Conservation (phyloP, 2,113 vertebrate species). For the Lanius collurio region DNA sequence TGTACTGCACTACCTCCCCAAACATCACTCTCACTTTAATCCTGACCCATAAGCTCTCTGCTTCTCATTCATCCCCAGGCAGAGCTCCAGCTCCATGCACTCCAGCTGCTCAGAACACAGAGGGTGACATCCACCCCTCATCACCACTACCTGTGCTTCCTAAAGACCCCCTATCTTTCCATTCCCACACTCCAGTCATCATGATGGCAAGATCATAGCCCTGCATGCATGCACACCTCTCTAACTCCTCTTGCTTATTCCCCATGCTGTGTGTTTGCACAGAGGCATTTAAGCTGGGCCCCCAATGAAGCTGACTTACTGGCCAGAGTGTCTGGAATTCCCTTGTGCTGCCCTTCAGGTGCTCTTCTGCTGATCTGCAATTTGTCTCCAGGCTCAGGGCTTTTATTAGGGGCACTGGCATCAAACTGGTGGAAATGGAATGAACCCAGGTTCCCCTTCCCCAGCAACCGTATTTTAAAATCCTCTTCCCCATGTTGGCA, state of each 20-base stretch:
- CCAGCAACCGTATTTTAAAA: not conserved
- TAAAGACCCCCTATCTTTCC: not conserved
- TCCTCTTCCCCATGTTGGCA: not conserved
- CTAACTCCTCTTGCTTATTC: not conserved
- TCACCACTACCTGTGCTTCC: not conserved
- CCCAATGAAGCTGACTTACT: not conserved
- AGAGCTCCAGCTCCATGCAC: not conserved
- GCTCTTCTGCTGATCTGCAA: not conserved
- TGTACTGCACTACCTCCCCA: no score
- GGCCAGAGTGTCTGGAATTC: not conserved
- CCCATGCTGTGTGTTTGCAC: not conserved
- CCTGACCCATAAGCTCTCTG: not conserved
- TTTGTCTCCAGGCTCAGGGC: not conserved
- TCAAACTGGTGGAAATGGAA: not conserved
- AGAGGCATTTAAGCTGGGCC: not conserved
- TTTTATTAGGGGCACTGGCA: not conserved
- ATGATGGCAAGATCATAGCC: not conserved
- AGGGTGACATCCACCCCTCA: not conserved
- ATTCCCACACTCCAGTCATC: not conserved
- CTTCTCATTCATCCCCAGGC: not conserved
- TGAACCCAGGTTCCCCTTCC: not conserved
- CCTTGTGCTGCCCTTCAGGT: not conserved
- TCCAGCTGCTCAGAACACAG: not conserved
- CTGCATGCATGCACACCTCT: not conserved
- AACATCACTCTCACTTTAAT: not conserved